Base-by-base conservation (phyloP, 2,888 invertebrate species). In the Aplocera efformata region DNA sequence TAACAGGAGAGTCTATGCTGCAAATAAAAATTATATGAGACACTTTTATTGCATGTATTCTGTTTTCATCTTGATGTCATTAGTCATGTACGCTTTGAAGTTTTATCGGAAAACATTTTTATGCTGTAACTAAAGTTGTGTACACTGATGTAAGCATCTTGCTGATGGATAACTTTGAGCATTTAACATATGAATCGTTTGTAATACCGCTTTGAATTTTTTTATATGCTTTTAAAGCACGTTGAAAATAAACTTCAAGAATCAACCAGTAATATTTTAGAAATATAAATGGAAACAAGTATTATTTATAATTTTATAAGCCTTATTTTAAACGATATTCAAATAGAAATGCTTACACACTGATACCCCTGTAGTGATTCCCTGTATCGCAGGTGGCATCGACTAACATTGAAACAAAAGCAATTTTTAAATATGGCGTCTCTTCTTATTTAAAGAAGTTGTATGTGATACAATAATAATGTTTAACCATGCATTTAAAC, bases 1-100 rank as follows among this genome's bases (percentile, higher is more conserved):
- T 26, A 42, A 39, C 37, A 23, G 33, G 17, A 43, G 35, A 42
- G 30, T 42, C 17, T 35, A 42, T 42, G 50, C 56, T 48, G 56
- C 57, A 61, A 65, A 74, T 75, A 75, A 78, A 73, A 80, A 71
- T 60, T 68, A 67, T 29, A 68, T 60, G 65, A 71, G 80, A 79
- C 82, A 79, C 64, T 81, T 86, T 82, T 84, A 84, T 82, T 76
- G 72, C 77, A 63, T 67, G 72, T 74, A 73, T 74, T 74, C 74
- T 68, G 75, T 78, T 82, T 77, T 80, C 75, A 79, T 80, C 75
- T 78, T 73, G 77, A 79, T 81, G 72, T 72, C 77, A 81, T 85
- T 78, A 78, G 68, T 82, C 75, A 77, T 70, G 69, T 60, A 60
- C 45, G 60, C 79, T 86, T 86, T 85, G 85, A 85, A 79, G 79